Percentiles rank a stretch among this genome's conserved stretches.
These are phyloP conservation scores for Apotomis capreana DNA, from an alignment of 2,888 invertebrate genomes.

Conservation along the genomic window DNA sequence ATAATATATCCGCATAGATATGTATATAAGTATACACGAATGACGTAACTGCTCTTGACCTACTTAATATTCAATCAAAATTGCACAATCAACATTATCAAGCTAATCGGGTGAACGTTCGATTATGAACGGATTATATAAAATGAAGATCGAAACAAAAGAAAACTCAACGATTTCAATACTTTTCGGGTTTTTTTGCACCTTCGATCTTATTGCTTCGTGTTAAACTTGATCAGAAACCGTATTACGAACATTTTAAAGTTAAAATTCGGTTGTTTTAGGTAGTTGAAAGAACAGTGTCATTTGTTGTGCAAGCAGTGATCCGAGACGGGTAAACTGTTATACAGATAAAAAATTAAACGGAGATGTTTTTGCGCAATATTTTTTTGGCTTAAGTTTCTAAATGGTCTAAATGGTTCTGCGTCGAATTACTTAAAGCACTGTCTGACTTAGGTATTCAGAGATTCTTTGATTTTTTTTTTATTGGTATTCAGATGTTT, in stretches of 20 bases:
- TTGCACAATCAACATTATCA: conserved; percentile 7
- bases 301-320: conserved; percentile 34
- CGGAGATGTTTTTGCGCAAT: conserved; percentile 25
- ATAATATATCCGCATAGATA: too few relatives aligned
- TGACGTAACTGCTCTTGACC: conserved; percentile 7
- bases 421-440: not conserved
- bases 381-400: conserved; percentile 3
- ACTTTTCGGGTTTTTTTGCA: conserved; percentile 9
- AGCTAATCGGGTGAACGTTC: conserved; percentile 13
- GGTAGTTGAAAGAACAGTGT: not conserved
- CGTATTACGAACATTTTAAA: not conserved
- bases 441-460: not conserved
- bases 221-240: not conserved
- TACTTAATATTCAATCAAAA: not conserved
- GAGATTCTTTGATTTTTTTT: too few relatives aligned
- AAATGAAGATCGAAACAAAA: conserved; percentile 27
- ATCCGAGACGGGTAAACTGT: conserved; percentile 32
- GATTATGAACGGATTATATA: conserved; percentile 24
- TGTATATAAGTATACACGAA: not conserved
- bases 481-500: too few relatives aligned
- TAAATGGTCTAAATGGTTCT: conserved; percentile 7
- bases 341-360: conserved; percentile 18
- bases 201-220: not conserved
- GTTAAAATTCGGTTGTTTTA: not conserved
- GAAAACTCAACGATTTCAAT: conserved; percentile 15